Conservation (phyloP, 2,888 invertebrate species). For the Agrenia bidenticulata region DNA sequence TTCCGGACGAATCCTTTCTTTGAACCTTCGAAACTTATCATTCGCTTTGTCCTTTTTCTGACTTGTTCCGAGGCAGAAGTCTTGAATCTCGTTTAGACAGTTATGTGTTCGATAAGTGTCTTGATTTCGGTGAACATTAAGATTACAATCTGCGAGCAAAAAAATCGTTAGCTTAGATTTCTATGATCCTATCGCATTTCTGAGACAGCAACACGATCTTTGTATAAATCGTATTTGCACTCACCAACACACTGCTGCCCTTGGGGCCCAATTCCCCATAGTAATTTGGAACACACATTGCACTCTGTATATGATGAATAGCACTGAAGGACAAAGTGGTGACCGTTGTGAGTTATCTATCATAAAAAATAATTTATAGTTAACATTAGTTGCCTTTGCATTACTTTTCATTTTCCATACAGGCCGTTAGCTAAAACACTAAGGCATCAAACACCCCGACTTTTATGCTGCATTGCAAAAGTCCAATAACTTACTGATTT, state of each 20-base stretch:
- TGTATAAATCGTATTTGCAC: constrained; percentile 48
- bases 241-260: constrained; percentile 92
- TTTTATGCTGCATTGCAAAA: neutral
- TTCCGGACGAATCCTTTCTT: constrained; percentile 66
- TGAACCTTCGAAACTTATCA: constrained; percentile 72
- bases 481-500: constrained; percentile 39
- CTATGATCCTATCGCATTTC: no score
- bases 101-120: constrained; percentile 15
- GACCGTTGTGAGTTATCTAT: constrained; percentile 79
- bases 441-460: neutral
- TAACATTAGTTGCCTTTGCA: no score
- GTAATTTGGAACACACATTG: constrained; percentile 86
- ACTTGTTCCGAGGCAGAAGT: constrained; percentile 69
- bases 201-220: no score
- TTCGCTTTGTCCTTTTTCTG: constrained; percentile 64
- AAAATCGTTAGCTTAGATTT: no score
- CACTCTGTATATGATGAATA: constrained; percentile 88
- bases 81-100: constrained; percentile 77
- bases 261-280: constrained; percentile 95
- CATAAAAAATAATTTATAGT: constrained; percentile 17
- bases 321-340: constrained; percentile 84
- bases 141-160: constrained; percentile 72
- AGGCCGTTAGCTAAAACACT: no score
- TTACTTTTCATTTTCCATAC: no score
- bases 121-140: constrained; percentile 76